These are phyloP conservation scores for Phylloscopus trochiloides DNA, from an alignment of 2,113 vertebrate species.

Conservation along the genomic window DNA sequence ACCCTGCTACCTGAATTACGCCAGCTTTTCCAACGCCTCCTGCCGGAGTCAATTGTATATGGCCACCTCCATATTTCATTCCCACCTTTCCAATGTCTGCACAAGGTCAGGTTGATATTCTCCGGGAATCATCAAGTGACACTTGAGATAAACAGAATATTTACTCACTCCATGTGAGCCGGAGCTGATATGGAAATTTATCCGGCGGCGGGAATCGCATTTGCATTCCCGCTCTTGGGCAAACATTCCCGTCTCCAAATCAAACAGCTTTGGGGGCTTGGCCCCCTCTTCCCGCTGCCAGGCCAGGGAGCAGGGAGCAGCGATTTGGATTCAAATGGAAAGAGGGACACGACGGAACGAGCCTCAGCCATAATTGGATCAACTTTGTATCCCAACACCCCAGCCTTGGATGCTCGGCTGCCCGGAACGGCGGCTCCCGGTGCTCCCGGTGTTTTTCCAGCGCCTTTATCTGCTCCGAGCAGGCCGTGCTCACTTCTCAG, in stretches of 20 bases:
- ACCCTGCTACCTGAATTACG: conserved; percentile 77
- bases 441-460: conserved; percentile 79
- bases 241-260: conserved; percentile 98
- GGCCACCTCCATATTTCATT: conserved; percentile 91
- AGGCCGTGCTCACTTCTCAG: conserved; percentile 82
- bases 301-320: conserved; percentile 87
- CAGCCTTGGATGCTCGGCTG: conserved; percentile 86
- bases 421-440: conserved; percentile 76
- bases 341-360: conserved; percentile 79
- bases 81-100: conserved; percentile 86
- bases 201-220: conserved; percentile 99
- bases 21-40: conserved; percentile 85
- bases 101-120: conserved; percentile 99
- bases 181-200: conserved; percentile 99
- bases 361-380: conserved; percentile 91
- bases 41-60: conserved; percentile 87
- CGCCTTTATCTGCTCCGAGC: conserved; percentile 89
- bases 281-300: conserved; percentile 90
- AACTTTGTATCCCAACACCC: conserved; percentile 84
- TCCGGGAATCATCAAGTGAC: conserved; percentile 98
- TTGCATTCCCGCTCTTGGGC: conserved; percentile 99
- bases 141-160: conserved; percentile 99
- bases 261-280: conserved; percentile 86
- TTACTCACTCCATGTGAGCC: conserved; percentile 98
- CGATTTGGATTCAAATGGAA: conserved; percentile 96